A percentile compares a stretch with the other conserved stretches of the same genome.
phyloP scores from a whole-genome alignment of 1,140 invertebrate species.

The Globodera ellingtonae region DNA sequence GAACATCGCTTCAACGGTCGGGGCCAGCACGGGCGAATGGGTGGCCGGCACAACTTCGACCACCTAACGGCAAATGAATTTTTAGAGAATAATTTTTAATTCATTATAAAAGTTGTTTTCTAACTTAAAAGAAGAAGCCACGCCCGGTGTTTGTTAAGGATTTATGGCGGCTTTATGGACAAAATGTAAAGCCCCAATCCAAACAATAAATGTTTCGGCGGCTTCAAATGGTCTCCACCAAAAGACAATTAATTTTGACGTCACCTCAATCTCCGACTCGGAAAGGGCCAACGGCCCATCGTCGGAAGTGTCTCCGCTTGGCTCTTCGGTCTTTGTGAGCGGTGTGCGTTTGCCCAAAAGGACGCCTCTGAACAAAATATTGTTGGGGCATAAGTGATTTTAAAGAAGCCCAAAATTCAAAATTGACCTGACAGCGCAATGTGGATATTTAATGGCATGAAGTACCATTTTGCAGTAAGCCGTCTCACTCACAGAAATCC shows the following conservation, averaged over 20 bases:
- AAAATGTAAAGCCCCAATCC: background rate
- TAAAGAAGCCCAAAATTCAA: conserved; percentile 2
- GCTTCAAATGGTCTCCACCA: too few species aligned
- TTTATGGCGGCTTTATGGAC: too few species aligned
- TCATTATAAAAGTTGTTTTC: background rate
- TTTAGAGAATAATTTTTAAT: background rate
- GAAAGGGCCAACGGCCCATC: background rate
- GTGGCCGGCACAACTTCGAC: conserved; percentile 46
- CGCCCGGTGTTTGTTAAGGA: too few species aligned
- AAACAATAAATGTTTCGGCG: background rate
- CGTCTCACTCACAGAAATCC: background rate
- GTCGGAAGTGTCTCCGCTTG: background rate
- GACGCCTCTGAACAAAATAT: conserved; percentile 27
- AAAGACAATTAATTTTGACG: background rate
- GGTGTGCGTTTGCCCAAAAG: conserved; percentile 26
- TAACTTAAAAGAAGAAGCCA: conserved; percentile 1
- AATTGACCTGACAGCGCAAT: conserved; percentile 34
- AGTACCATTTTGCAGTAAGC: conserved; percentile 47
- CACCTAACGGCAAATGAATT: conserved; percentile 16
- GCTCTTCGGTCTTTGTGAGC: conserved; percentile 3
- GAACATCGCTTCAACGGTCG: conserved; percentile 38
- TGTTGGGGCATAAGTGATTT: background rate
- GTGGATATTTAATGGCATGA: conserved; percentile 48
- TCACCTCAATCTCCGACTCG: background rate
- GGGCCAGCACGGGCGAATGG: conserved; percentile 32